Evolutionary conservation across 2,113 vertebrate species (phyloP).

Genomic region (Odobenus rosmarus): DNA sequence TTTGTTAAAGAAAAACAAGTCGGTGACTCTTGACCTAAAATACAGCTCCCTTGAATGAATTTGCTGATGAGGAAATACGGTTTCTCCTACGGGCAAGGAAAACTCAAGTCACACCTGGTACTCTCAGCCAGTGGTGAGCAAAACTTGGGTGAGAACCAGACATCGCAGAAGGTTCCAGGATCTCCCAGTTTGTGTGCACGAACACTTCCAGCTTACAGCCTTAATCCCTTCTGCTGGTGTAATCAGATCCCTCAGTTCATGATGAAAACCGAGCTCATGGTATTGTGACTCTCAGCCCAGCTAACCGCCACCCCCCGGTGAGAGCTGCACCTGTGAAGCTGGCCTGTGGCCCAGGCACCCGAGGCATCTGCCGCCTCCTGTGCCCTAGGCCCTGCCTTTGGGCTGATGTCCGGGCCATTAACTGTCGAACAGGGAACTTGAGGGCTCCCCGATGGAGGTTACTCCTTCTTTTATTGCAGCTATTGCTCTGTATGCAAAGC

Average conservation of each 20-base stretch:
- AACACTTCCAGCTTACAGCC: background rate
- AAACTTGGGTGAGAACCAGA: constrained; percentile 42
- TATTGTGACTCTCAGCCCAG: constrained; percentile 36
- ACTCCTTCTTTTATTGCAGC: background rate
- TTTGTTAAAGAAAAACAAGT: background rate
- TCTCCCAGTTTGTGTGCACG: background rate
- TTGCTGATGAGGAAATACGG: background rate
- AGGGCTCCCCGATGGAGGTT: background rate
- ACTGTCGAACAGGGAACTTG: background rate
- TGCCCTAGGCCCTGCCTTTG: background rate
- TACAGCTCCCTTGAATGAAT: background rate
- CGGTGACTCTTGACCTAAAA: constrained; percentile 4
- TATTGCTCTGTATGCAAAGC: background rate
- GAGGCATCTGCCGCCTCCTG: background rate
- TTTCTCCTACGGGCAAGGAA: background rate
- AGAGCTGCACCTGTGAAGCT: constrained; percentile 58
- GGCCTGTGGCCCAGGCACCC: background rate
- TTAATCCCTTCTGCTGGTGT: constrained; percentile 53
- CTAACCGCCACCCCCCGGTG: constrained; percentile 38
- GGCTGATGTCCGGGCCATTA: background rate
- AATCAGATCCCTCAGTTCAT: constrained; percentile 25
- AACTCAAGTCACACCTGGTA: background rate
- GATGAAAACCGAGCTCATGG: constrained; percentile 51
- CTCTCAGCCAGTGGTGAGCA: background rate
- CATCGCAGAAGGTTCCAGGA: background rate